Conservation (phyloP, 2,113 vertebrate species). For the Rhodinocichla rosea region DNA sequence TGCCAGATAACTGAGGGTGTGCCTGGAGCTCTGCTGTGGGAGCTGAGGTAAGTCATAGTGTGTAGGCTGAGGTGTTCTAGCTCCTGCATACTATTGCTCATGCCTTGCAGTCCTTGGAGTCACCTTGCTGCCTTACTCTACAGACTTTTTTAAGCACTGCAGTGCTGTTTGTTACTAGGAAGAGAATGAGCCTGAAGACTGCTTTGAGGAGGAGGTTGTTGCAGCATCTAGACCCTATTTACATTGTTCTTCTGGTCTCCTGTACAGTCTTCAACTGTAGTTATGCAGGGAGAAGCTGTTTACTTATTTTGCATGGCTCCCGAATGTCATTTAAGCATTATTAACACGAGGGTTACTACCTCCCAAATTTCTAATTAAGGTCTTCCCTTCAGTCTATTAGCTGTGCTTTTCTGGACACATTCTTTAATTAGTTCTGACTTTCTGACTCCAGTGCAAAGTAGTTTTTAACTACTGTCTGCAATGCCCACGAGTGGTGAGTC, state of each 20-base stretch:
- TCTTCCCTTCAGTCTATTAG: slow-evolving; percentile 53
- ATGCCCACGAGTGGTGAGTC: slow-evolving; percentile 57
- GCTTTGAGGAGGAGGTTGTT: background rate
- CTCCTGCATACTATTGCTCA: slow-evolving; percentile 19
- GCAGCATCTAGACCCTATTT: background rate
- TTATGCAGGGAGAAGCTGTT: slow-evolving; percentile 27
- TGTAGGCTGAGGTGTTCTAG: slow-evolving; percentile 37
- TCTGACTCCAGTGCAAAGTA: slow-evolving; percentile 54
- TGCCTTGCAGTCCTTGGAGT: slow-evolving; percentile 34
- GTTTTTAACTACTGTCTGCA: slow-evolving; percentile 58
- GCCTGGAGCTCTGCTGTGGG: background rate
- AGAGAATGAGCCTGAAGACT: background rate
- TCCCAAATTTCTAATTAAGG: slow-evolving; percentile 60
- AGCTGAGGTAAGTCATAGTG: slow-evolving; percentile 27
- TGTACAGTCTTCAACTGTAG: background rate
- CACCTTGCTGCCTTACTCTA: slow-evolving; percentile 31
- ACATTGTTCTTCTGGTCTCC: background rate
- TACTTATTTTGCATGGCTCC: slow-evolving; percentile 40
- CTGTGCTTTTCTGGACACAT: slow-evolving; percentile 51
- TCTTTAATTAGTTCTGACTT: slow-evolving; percentile 69
- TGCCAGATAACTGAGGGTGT: background rate
- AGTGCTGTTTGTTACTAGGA: slow-evolving; percentile 22
- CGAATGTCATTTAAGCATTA: slow-evolving; percentile 25
- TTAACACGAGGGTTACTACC: slow-evolving; percentile 45
- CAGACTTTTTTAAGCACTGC: background rate